Evolutionary conservation across 2,888 invertebrate genomes (phyloP).

Genomic region (Microplitis manilae): DNA sequence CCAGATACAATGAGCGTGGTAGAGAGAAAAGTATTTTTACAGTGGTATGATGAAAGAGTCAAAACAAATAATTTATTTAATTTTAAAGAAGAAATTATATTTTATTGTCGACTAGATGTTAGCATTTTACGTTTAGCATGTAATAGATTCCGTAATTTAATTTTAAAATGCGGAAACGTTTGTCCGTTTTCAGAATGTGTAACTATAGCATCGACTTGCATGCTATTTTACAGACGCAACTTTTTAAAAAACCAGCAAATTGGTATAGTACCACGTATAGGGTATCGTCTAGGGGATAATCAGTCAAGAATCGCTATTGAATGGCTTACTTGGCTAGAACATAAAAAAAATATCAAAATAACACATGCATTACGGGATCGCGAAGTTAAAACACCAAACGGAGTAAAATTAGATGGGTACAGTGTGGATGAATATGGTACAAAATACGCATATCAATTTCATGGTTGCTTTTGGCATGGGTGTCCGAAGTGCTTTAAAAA

Average conservation of each 20-base stretch:
- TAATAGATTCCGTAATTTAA: constrained; percentile 52
- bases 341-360: neutral
- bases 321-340: neutral
- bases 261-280: constrained; percentile 32
- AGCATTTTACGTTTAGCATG: constrained; percentile 57
- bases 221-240: constrained; percentile 33
- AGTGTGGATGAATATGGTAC: constrained; percentile 16
- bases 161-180: constrained; percentile 51
- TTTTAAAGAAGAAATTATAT: too few species aligned
- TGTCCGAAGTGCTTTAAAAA: neutral
- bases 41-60: neutral
- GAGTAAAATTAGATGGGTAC: constrained; percentile 37
- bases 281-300: constrained; percentile 23
- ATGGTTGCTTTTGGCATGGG: neutral
- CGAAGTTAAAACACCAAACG: constrained; percentile 28
- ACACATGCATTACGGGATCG: constrained; percentile 33
- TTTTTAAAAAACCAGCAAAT: constrained; percentile 37
- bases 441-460: neutral
- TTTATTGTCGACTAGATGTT: constrained; percentile 43
- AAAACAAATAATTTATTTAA: too few species aligned
- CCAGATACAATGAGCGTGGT: neutral
- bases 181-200: constrained; percentile 56
- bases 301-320: constrained; percentile 31
- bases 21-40: neutral
- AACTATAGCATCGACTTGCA: constrained; percentile 41